Base-by-base conservation (phyloP, 2,888 invertebrate species). In the Drosophila fungiperda region DNA sequence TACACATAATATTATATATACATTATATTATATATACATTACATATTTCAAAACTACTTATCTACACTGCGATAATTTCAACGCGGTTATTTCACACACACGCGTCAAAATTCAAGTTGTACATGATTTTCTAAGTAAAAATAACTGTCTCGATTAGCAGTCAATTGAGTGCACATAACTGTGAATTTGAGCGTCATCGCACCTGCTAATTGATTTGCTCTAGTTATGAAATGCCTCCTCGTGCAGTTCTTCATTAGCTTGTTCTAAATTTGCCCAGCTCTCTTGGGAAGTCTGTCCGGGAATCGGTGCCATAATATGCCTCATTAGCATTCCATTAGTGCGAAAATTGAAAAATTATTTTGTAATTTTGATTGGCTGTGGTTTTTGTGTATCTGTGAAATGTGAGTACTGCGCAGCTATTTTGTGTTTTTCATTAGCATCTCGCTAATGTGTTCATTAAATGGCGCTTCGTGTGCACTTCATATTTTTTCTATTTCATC, bases 201-300 rank as follows among this genome's bases (percentile, higher is more conserved):
- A 84, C 63, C 88, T 89, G 85, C 54, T 89, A 85, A 85, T 87
- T 85, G 77, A 79, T 75, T 87, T 84, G 87, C 67, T 76, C 83
- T 61, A 83, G 26, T 68, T 77, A 59, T 26, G 35, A 48, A 49
- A 59, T 32, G 15, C 45, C 45, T 35, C 17, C 20, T 29, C 29
- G 33, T 36, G 59, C 38, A 53, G 23, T 42, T 55, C 32, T 65
- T 80, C 67, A 71, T 71, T 71, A 60, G 66, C 9, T 49, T 55
- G 36, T 26, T 57, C 77, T 63, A 59, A 35, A 72, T 60, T 69
- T 67, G 60, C 35, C 53, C 23, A 33, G 48, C 52, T 50, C 58
- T 59, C 55, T 62, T 49, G 66, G 60, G 38, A 53, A 0, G 12
- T 68, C 42, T 42, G 57, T 52, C 55, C 52, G 65, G 50, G 72